Conservation (phyloP, 2,113 vertebrate genomes). For the Neopipo cinnamomea region DNA sequence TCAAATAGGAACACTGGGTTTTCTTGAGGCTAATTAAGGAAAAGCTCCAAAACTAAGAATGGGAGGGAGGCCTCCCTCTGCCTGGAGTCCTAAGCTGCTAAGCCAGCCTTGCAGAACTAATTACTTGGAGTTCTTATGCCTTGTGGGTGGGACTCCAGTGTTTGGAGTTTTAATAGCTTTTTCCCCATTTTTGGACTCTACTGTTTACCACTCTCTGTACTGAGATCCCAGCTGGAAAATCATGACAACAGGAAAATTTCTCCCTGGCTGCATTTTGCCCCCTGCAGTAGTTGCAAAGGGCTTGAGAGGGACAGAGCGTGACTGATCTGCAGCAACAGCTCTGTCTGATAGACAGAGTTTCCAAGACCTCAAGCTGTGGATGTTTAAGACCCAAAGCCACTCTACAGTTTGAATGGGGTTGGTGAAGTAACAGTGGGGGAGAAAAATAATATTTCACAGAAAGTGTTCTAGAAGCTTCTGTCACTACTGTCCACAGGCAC, state of each 20-base stretch:
- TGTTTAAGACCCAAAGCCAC: background rate
- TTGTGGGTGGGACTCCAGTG: conserved; percentile 6
- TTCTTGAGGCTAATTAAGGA: conserved; percentile 69
- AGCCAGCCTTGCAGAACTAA: conserved; percentile 61
- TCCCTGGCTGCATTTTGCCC: background rate
- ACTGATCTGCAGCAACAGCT: background rate
- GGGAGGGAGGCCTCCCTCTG: conserved; percentile 17
- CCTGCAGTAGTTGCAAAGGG: background rate
- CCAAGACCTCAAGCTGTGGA: background rate
- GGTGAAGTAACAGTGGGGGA: background rate
- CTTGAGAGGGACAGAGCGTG: background rate
- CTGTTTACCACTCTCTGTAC: conserved; percentile 12
- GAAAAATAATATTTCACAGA: background rate
- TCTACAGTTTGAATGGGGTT: background rate
- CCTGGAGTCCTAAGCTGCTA: conserved; percentile 29
- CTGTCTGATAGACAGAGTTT: background rate
- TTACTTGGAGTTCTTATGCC: conserved; percentile 47
- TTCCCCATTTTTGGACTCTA: conserved; percentile 6
- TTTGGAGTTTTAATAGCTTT: conserved; percentile 50
- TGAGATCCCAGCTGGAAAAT: conserved; percentile 22
- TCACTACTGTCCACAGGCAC: background rate
- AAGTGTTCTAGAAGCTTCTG: background rate
- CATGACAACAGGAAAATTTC: background rate
- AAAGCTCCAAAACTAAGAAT: conserved; percentile 32
- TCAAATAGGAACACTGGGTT: conserved; percentile 51